Conservation (phyloP, 2,797 vertebrate genomes). For the Pitangus sulphuratus region DNA sequence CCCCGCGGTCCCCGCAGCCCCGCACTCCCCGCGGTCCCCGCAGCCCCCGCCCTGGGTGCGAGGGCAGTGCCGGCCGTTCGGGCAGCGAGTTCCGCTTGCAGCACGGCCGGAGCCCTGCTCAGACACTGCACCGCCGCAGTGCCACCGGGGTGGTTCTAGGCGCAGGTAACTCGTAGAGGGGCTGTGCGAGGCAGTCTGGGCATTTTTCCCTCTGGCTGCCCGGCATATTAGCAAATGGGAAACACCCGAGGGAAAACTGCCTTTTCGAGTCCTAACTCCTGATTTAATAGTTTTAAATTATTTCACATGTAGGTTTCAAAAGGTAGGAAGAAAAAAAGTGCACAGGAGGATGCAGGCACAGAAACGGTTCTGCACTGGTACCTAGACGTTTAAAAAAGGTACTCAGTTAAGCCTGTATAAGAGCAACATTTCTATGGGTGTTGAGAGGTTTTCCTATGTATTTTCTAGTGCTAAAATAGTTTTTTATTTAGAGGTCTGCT, state of each 20-base stretch:
- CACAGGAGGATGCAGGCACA: too few species aligned
- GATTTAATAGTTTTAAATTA: rapidly evolving
- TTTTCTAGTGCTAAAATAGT: not conserved
- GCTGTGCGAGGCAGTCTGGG: not conserved
- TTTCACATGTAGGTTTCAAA: not conserved
- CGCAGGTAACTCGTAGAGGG: not conserved
- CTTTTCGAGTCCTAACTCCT: not conserved
- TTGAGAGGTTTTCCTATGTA: not conserved
- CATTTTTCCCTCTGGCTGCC: too few species aligned
- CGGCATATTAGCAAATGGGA: not conserved
- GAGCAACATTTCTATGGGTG: too few species aligned
- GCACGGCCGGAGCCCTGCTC: rapidly evolving
- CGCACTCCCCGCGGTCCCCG: too few species aligned
- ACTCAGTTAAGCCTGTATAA: not conserved
- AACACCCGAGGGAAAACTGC: not conserved
- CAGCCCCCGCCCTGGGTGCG: not conserved
- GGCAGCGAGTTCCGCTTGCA: not conserved
- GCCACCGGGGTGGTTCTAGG: rapidly evolving
- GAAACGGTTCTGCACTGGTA: rapidly evolving
- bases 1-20: not conserved
- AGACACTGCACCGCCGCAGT: rapidly evolving
- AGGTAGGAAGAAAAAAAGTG: not conserved
- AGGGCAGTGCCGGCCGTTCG: not conserved
- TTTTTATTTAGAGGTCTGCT: not conserved
- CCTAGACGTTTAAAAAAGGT: not conserved